phyloP scores from a whole-genome alignment of 2,797 vertebrate genomes.

The Masticophis lateralis region DNA sequence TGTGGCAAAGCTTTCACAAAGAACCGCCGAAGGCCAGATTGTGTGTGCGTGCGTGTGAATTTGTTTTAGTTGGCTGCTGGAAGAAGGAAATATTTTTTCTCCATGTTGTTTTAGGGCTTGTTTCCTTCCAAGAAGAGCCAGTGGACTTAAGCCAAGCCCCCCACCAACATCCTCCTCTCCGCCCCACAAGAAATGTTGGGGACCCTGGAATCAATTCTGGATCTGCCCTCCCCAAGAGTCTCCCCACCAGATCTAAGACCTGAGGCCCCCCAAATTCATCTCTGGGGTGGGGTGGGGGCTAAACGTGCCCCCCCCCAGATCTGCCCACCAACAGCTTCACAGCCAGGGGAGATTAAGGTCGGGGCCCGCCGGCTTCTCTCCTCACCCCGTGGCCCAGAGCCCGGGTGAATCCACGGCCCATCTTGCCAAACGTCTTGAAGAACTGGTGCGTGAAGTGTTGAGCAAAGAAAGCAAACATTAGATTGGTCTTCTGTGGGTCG shows the following conservation, averaged over 20 bases:
- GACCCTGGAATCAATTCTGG: neutral
- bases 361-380: rapidly evolving
- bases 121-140: neutral
- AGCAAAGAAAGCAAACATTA: constrained; percentile 97
- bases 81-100: neutral
- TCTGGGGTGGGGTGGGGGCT: rapidly evolving
- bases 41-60: neutral
- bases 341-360: too few relatives aligned
- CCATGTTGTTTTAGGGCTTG: neutral
- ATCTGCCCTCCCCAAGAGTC: neutral
- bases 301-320: neutral
- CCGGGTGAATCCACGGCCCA: constrained; percentile 84
- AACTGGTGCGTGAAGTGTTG: constrained; percentile 99
- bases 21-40: neutral
- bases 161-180: too few relatives aligned
- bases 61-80: neutral
- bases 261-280: neutral
- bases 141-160: neutral
- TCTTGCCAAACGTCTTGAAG: constrained; percentile 84
- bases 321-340: too few relatives aligned
- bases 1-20: neutral
- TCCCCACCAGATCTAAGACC: neutral
- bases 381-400: constrained; percentile 90
- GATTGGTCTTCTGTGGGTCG: constrained; percentile 84
- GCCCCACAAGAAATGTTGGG: neutral